Base-by-base conservation (phyloP, 2,113 vertebrate genomes). In the Thermophis baileyi region DNA sequence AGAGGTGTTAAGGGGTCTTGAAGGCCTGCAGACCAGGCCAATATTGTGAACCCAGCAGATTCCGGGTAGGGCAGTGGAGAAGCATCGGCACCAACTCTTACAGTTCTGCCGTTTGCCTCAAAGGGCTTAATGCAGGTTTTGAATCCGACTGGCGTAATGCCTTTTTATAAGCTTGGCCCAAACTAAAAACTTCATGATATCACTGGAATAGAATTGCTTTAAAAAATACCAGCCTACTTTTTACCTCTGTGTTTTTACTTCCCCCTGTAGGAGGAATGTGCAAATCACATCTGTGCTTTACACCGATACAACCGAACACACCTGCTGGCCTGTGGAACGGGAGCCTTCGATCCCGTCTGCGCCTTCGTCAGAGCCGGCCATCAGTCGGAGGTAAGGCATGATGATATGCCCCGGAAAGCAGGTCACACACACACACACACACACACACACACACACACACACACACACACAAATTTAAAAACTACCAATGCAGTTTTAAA, bases 291-390 rank as follows among this genome's bases (percentile, higher is more conserved):
- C 92, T 99, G 99, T 92, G 98, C 99, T 92, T 97, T 99, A 93
- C 99, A 99, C 86, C 98, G 97, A 85, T 98, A 98, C 96, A 99
- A 99, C 95, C 98, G 98, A 92, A 99, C 98, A 0, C 99, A 99
- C 89, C 97, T 99, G 69, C 96, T 99, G 94, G 98, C 97, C 2
- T 99, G 99, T 94, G 99, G 99, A 50, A 99, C 99, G 7, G 99
- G 99, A 93, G 98, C 99, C 10, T 99, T 99, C 90, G 98, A 99
- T 95, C 99, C 99, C 0, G 20, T 98, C 16, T 99, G 99, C 90
- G 94, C 97, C 57, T 98, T 98, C 90, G 69, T 99, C 95, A 98
- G 97, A 96, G 98, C 98, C 86, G 98, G 98, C 54, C 97, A 98
- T 89, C 89, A 97, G 87, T 94, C 97, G 89, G 97, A 98, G 98